Base-by-base conservation (phyloP, 2,113 vertebrate genomes). In the Egretta garzetta region DNA sequence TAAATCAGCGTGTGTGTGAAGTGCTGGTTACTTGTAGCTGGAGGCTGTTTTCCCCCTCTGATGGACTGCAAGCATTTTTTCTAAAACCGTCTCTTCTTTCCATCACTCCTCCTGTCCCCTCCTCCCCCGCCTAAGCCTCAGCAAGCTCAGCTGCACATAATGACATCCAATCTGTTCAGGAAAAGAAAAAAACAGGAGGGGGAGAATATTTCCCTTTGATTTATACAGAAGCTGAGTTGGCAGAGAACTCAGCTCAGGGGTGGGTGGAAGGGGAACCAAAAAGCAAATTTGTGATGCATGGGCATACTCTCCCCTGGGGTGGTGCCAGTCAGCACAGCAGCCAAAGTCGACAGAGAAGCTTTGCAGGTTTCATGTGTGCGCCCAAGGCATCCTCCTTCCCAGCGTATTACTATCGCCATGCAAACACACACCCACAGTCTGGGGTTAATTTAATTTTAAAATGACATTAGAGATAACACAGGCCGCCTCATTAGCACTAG, bases 101-200 rank as follows among this genome's bases (percentile, higher is more conserved):
- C 96, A 94, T 93, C 87, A 56, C 96, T 96, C 94, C 93, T 96
- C 89, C 95, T 86, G 83, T 93, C 93, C 96, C 77, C 92, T 93
- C 87, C 94, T 92, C 95, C 96, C 95, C 93, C 95, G 77, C 88
- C 91, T 71, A 13, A 96, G 96, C 91, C 87, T 94, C 94, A 93
- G 93, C 93, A 71, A 97, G 97, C 96, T 97, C 96, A 98, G 97
- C 95, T 97, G 97, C 97, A 97, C 97, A 97, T 96, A 97, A 97
- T 96, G 96, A 96, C 95, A 97, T 93, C 96, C 96, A 97, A 98
- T 98, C 97, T 98, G 97, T 97, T 98, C 97, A 97, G 97, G 97
- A 97, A 98, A 97, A 95, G 93, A 79, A 89, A 95, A 97, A 96
- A 90, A 80, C 95, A 96, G 96, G 96, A 97, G 94, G 94, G 95